Conservation (phyloP, 2,113 vertebrate genomes). For the Tetraodon nigroviridis region DNA sequence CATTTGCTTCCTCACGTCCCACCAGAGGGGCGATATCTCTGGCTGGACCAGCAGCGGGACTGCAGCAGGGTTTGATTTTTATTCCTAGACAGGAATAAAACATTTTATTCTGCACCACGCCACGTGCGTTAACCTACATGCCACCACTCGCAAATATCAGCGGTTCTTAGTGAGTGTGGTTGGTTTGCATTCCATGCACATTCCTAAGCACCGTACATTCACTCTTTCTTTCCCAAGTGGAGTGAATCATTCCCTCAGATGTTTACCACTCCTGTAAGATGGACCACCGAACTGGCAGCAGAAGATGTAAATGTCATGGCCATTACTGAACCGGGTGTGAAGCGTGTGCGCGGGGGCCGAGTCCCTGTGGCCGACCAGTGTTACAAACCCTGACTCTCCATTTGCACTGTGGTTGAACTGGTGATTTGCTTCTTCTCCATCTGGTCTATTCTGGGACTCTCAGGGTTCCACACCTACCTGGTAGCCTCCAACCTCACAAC, state of each 20-base stretch:
- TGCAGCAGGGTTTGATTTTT: neutral
- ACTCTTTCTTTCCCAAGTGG: too few species aligned
- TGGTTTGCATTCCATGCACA: too few species aligned
- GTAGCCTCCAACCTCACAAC: slow-evolving; percentile 96
- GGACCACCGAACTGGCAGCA: too few species aligned
- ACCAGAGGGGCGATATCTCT: slow-evolving; percentile 24
- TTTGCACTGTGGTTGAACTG: slow-evolving; percentile 85
- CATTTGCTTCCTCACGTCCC: slow-evolving; percentile 36
- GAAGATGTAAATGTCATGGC: neutral
- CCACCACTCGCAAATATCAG: neutral
- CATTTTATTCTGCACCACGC: too few species aligned
- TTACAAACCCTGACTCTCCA: slow-evolving; percentile 75
- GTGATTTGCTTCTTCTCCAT: slow-evolving; percentile 97
- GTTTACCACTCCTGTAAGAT: too few species aligned
- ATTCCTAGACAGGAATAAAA: neutral
- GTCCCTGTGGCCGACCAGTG: neutral
- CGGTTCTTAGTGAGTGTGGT: too few species aligned
- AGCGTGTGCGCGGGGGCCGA: too few species aligned
- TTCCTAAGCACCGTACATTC: too few species aligned
- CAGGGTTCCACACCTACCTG: slow-evolving; percentile 97
- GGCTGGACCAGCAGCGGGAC: slow-evolving; percentile 9
- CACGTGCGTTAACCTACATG: neutral
- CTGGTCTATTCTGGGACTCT: slow-evolving; percentile 97
- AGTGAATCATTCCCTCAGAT: too few species aligned
- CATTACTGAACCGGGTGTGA: neutral